Percentiles rank a stretch among this genome's conserved stretches.
Evolutionary conservation across 2,797 vertebrate species (phyloP).

Genomic region (Crenuchus spilurus): DNA sequence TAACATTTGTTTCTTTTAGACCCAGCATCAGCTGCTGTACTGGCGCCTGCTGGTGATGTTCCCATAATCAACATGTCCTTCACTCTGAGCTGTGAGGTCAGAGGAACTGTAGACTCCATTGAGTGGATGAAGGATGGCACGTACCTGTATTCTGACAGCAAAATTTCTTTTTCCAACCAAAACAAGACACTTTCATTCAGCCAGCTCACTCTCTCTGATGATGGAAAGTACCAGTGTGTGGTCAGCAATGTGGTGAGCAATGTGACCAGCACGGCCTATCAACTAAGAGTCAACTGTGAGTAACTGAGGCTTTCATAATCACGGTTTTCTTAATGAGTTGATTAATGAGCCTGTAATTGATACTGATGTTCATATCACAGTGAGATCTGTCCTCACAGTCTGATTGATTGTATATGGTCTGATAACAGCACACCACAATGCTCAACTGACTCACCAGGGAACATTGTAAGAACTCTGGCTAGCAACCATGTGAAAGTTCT

Average conservation of each 20-base stretch:
- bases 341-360: too few species aligned
- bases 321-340: too few species aligned
- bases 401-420: too few species aligned
- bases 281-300: conserved; percentile 69
- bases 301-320: conserved; percentile 12
- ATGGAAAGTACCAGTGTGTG: conserved; percentile 65
- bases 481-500: too few species aligned
- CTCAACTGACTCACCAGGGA: too few species aligned
- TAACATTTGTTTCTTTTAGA: conserved; percentile 53
- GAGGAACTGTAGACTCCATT: conserved; percentile 52
- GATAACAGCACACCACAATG: too few species aligned
- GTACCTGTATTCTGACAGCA: conserved; percentile 48
- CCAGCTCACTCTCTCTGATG: conserved; percentile 57
- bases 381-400: too few species aligned
- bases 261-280: conserved; percentile 60
- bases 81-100: conserved; percentile 64
- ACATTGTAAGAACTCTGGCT: too few species aligned
- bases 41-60: conserved; percentile 32
- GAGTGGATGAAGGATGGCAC: conserved; percentile 64
- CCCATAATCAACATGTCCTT: conserved; percentile 57
- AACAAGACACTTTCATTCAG: conserved; percentile 65
- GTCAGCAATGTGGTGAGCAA: conserved; percentile 69
- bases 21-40: conserved; percentile 54
- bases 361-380: too few species aligned
- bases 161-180: conserved; percentile 30